Percentiles rank a stretch among this genome's conserved stretches.
phyloP scores from a whole-genome alignment of 2,888 invertebrate genomes.

The Drosophila borborema region DNA sequence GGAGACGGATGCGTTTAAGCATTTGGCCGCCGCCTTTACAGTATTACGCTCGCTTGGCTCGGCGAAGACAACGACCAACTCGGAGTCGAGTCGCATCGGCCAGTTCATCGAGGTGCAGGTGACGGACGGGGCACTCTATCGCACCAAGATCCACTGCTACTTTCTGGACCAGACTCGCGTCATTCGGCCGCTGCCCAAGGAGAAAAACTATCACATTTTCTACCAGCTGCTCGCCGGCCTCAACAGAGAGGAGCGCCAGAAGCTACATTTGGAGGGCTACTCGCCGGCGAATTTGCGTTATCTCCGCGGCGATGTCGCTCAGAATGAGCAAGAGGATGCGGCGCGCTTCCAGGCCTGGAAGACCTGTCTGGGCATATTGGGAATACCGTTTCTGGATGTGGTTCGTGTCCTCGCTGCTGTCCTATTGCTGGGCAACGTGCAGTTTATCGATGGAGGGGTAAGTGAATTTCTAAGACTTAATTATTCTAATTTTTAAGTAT shows the following conservation, averaged over 20 bases:
- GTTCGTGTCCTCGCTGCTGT: conserved; percentile 96
- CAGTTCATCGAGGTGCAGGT: conserved; percentile 98
- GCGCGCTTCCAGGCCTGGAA: conserved; percentile 96
- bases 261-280: conserved; percentile 94
- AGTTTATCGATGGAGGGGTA: conserved; percentile 92
- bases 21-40: conserved; percentile 97
- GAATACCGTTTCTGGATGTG: conserved; percentile 97
- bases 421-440: conserved; percentile 95
- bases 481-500: too few relatives aligned
- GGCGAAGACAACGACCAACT: conserved; percentile 95
- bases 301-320: conserved; percentile 90
- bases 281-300: conserved; percentile 93
- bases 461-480: conserved; percentile 36
- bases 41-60: conserved; percentile 96
- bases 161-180: conserved; percentile 97
- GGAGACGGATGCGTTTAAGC: conserved; percentile 98
- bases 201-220: conserved; percentile 98
- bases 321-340: conserved; percentile 91
- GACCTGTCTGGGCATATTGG: conserved; percentile 94
- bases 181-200: conserved; percentile 92
- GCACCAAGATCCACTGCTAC: conserved; percentile 98
- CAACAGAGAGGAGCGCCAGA: conserved; percentile 92
- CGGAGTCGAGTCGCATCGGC: conserved; percentile 97
- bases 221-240: conserved; percentile 97
- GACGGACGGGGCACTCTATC: conserved; percentile 96